Evolutionary conservation across 2,888 invertebrate genomes (phyloP).

Genomic region (Dasysyrphus tricinctus): DNA sequence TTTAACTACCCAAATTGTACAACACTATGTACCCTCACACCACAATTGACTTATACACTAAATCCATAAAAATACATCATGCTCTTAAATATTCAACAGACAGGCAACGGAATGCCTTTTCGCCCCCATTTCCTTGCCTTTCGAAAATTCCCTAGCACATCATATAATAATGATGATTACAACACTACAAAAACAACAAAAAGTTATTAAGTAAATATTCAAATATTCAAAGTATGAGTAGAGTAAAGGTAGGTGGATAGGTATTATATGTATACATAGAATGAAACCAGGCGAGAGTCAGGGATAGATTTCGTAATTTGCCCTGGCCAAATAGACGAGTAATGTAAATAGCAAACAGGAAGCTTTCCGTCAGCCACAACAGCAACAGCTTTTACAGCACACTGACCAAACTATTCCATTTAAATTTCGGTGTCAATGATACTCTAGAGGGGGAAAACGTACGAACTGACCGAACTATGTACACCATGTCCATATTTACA

Average conservation of each 20-base stretch:
- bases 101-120: neutral
- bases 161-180: conserved; percentile 2
- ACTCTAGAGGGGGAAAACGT: neutral
- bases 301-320: neutral
- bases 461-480: neutral
- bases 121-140: neutral
- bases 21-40: neutral
- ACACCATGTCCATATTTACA: neutral
- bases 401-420: conserved; percentile 25
- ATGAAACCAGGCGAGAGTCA: neutral
- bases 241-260: neutral
- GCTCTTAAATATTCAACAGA: neutral
- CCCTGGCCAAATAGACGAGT: conserved; percentile 5
- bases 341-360: conserved; percentile 19
- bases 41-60: conserved; percentile 5
- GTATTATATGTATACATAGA: neutral
- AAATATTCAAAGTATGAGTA: neutral
- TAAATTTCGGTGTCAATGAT: conserved; percentile 20
- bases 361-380: neutral
- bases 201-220: conserved; percentile 12
- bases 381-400: neutral
- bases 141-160: conserved; percentile 3
- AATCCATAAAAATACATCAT: neutral
- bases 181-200: conserved; percentile 5
- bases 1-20: conserved; percentile 13